Percentiles rank a stretch among this genome's conserved stretches.
phyloP scores from a whole-genome alignment of 2,113 vertebrate genomes.

The Bostrychus sinensis region DNA sequence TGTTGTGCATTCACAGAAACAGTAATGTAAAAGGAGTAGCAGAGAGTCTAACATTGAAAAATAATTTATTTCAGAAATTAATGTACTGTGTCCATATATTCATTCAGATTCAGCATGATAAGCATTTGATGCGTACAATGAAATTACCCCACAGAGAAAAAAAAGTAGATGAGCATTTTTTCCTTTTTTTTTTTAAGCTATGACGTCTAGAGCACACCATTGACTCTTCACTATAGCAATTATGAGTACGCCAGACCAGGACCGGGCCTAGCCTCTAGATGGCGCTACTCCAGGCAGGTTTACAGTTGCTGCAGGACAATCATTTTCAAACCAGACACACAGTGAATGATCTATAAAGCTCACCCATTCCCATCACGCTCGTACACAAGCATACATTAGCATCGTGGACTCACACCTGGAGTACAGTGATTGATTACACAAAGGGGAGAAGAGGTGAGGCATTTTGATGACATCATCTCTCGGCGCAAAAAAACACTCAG shows the following conservation, averaged over 20 bases:
- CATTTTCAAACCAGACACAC: constrained; percentile 64
- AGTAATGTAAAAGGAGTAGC: constrained; percentile 34
- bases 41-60: constrained; percentile 75
- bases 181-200: constrained; percentile 39
- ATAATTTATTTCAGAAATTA: constrained; percentile 83
- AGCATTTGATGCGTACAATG: constrained; percentile 75
- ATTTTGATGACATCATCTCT: constrained; percentile 71
- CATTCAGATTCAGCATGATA: constrained; percentile 78
- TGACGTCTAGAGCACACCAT: constrained; percentile 71
- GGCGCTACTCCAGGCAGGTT: constrained; percentile 56
- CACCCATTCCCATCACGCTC: constrained; percentile 27
- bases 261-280: constrained; percentile 26
- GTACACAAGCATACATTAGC: constrained; percentile 32
- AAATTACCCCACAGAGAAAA: constrained; percentile 75
- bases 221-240: constrained; percentile 67
- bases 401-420: constrained; percentile 64
- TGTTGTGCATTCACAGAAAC: neutral
- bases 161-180: constrained; percentile 46
- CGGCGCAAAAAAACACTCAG: constrained; percentile 32
- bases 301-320: constrained; percentile 67
- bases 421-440: constrained; percentile 62
- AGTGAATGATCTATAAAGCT: constrained; percentile 70
- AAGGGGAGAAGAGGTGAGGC: constrained; percentile 47
- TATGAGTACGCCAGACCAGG: constrained; percentile 38
- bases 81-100: constrained; percentile 79